Evolutionary conservation across 2,888 invertebrate species (phyloP), one percentile per base, ranked within the genome.

Genomic region (Entomobrya proxima): DNA sequence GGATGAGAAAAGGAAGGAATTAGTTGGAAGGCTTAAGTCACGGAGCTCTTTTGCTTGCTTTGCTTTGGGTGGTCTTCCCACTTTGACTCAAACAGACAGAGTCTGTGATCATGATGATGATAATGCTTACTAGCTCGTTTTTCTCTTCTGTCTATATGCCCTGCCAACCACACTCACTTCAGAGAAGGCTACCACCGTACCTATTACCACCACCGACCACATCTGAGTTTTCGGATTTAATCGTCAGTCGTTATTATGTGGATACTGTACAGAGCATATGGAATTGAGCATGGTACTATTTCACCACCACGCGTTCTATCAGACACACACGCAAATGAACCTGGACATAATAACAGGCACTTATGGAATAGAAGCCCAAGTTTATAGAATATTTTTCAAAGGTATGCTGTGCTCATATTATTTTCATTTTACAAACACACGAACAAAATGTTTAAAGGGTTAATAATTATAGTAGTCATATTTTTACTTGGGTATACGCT

Each of bases 1-100:
- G 24, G 9, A 35, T 32, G 52, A 55, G 72, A 80, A 80, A 55
- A 72, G 50, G 40, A 69, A 50, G 37, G 80, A 80, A 80, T 69
- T 69, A 81, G 74, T 74, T 74, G 61, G 64, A 81, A 75, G 81
- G 74, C 81, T 74, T 81, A 81, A 81, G 74, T 81, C 81, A 81
- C 81, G 81, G 81, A 75, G 81, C 74, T 74, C 80, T 72, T 80
- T 81, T 81, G 61, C 81, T 81, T 81, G 81, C 74, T 81, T 81
- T 81, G 61, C 74, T 81, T 81, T 81, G 74, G 81, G 81, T 75
- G 74, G 81, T 74, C 81, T 58, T 81, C 74, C 80, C 80, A 80
- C 80, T 69, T 74, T 81, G 55, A 30, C 37, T 52, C 81, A 50
- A 74, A 67, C 55, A 80, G 40, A 50, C 1, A 5, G 44, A 40